Conservation (phyloP, 2,797 vertebrate genomes). For the Muscicapa striata region DNA sequence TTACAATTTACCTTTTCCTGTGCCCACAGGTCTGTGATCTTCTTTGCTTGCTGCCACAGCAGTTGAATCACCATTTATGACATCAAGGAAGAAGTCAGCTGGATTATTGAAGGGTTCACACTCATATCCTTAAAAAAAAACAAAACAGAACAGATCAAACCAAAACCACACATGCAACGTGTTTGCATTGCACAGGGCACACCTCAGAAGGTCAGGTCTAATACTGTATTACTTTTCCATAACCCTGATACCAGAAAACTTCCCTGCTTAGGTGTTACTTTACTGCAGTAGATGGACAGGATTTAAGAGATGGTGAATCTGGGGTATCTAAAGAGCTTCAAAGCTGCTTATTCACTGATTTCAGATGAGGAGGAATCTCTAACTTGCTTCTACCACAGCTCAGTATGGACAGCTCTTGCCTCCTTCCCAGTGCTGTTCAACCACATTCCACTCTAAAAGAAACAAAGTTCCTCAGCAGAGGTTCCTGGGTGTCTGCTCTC, state of each 20-base stretch:
- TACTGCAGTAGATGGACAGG: not conserved
- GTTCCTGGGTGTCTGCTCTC: not conserved
- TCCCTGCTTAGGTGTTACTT: not conserved
- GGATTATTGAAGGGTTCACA: conserved; percentile 63
- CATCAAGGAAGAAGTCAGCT: conserved; percentile 63
- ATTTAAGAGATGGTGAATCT: not conserved
- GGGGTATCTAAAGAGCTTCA: not conserved
- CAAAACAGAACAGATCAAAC: not conserved
- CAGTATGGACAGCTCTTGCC: not conserved
- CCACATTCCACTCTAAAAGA: not conserved
- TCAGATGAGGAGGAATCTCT: not conserved
- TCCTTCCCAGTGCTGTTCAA: not conserved
- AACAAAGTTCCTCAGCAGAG: not conserved
- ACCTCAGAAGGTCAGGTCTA: not conserved
- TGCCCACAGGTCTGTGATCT: not conserved
- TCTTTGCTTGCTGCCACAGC: conserved; percentile 52
- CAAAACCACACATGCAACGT: not conserved
- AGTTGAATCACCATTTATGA: conserved; percentile 65
- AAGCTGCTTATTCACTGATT: not conserved
- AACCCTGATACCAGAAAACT: not conserved
- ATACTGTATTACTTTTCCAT: not conserved
- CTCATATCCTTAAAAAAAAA: conserved; percentile 52
- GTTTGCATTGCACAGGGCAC: not conserved
- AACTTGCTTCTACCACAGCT: not conserved
- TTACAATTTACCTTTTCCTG: conserved; percentile 15